A percentile compares a stretch with the other conserved stretches of the same genome.
These are phyloP conservation scores for Prietella phreatophila DNA, from an alignment of 2,113 vertebrate genomes.

Conservation along the genomic window DNA sequence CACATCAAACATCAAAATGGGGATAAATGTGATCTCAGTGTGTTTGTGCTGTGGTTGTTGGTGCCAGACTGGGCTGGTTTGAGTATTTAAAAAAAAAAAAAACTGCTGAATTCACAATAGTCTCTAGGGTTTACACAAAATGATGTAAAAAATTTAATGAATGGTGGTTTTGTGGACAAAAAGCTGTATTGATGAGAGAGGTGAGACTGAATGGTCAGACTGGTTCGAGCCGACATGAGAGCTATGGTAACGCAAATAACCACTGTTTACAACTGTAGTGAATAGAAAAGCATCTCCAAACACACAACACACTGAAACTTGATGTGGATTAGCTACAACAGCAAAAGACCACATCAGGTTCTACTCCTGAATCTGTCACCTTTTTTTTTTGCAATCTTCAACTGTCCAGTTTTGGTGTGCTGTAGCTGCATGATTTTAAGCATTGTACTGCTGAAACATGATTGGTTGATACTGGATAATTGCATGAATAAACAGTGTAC, in stretches of 20 bases:
- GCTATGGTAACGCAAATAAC: background rate
- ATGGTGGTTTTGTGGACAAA: background rate
- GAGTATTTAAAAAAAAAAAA: background rate
- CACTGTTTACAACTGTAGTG: background rate
- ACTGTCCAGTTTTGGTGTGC: background rate
- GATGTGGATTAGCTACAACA: background rate
- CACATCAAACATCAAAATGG: background rate
- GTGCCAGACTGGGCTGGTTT: background rate
- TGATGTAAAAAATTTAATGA: background rate
- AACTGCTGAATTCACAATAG: background rate
- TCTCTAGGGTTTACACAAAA: background rate
- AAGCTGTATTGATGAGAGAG: background rate
- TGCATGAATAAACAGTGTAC: conserved; percentile 6
- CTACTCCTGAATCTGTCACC: background rate
- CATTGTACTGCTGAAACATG: background rate
- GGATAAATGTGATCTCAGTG: background rate
- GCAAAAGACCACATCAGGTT: background rate
- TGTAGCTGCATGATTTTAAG: background rate
- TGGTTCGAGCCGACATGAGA: background rate
- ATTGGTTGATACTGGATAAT: background rate
- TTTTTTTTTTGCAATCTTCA: background rate
- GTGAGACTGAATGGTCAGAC: background rate
- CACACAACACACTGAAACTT: background rate
- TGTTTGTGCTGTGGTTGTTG: background rate
- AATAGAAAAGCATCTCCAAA: background rate